Base-by-base conservation (phyloP, 2,113 vertebrate genomes). In the Tiliqua scincoides region DNA sequence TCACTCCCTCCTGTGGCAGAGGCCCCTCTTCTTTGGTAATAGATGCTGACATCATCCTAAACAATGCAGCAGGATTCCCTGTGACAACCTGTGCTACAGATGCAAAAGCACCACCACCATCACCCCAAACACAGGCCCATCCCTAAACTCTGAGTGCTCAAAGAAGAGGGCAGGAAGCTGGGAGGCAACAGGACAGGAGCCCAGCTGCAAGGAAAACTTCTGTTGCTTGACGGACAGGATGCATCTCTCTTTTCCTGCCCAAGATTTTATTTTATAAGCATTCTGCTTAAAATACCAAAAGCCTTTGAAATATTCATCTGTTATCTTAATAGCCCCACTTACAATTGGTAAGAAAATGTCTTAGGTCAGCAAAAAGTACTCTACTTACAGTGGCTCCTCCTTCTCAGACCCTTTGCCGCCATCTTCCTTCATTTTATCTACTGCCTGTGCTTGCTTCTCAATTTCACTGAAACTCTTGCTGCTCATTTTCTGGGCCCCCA, bases 401-500 rank as follows among this genome's bases (percentile, higher is more conserved):
- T 95, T 75, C 2, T 95, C 91, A 0, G 63, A 8, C 3, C 67
- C 94, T 87, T 89, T 97, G 89, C 76, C 95, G 84, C 78, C 48
- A 83, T 96, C 96, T 57, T 98, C 96, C 72, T 96, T 96, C 88
- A 95, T 95, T 89, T 97, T 98, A 92, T 99, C 98, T 3, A 96
- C 98, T 9, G 98, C 98, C 89, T 98, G 98, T 17, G 99, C 99
- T 85, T 97, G 97, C 84, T 97, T 99, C 93, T 99, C 98, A 57
- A 98, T 96, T 71, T 98, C 97, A 1, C 92, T 98, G 92, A 99
- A 99, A 89, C 95, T 97, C 43, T 96, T 94, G 43, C 95, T 96
- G 88, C 97, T 98, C 54, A 99, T 97, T 93, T 98, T 99, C 89
- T 99, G 98, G 73, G 99, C 99, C 0, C 99, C 99, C 87, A 99